phyloP scores from a whole-genome alignment of 2,888 invertebrate genomes.

The Yponomeuta evonymella region DNA sequence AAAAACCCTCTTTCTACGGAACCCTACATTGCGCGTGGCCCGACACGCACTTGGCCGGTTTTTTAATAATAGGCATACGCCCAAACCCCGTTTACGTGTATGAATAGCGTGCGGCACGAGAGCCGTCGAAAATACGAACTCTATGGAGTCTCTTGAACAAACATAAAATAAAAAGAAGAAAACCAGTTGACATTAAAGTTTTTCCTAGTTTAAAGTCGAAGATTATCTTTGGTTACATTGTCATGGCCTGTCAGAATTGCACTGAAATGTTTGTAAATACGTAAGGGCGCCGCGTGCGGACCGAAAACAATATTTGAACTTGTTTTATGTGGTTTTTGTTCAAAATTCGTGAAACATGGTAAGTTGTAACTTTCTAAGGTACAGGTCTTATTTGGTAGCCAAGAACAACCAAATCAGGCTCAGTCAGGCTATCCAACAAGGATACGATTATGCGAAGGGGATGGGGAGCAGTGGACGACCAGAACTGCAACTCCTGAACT shows the following conservation, averaged over 20 bases:
- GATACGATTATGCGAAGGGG: too few relatives aligned
- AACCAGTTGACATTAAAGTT: neutral
- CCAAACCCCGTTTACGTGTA: neutral
- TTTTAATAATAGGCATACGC: too few relatives aligned
- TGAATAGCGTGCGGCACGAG: neutral
- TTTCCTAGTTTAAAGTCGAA: neutral
- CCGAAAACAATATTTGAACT: conserved; percentile 40
- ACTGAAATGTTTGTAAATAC: conserved; percentile 61
- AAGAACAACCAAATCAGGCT: too few relatives aligned
- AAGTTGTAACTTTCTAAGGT: conserved; percentile 26
- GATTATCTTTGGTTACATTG: conserved; percentile 25
- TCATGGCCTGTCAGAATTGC: conserved; percentile 65
- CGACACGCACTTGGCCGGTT: too few relatives aligned
- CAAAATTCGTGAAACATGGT: conserved; percentile 59
- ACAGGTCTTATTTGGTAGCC: too few relatives aligned
- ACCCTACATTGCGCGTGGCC: too few relatives aligned
- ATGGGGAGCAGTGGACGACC: too few relatives aligned
- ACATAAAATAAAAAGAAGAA: neutral
- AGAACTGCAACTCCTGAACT: neutral
- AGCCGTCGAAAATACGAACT: neutral
- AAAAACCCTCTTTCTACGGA: too few relatives aligned
- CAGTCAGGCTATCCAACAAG: too few relatives aligned
- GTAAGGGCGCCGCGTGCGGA: conserved; percentile 36
- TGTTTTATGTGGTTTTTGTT: conserved; percentile 53
- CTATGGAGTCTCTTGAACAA: neutral